Base-by-base conservation (phyloP, 2,113 vertebrate genomes). In the Aspiorhynchus laticeps region DNA sequence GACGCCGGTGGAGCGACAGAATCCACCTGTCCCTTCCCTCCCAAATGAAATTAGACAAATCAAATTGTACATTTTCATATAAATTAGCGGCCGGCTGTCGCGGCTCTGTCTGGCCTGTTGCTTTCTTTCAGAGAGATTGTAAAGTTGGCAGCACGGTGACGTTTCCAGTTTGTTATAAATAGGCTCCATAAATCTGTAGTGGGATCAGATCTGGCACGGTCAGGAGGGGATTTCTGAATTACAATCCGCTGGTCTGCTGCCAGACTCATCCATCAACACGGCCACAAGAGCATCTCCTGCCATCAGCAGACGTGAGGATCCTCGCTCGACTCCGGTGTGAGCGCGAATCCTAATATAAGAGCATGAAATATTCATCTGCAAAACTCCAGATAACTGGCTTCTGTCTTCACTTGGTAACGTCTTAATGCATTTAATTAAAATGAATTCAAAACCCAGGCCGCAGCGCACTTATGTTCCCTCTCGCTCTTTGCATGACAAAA, bases 221-320 rank as follows among this genome's bases (percentile, higher is more conserved):
- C 5, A 26, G 48, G 48, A 51, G 48, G 48, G 48, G 48, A 51
- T 51, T 77, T 85, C 88, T 88, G 91, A 93, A 95, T 95, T 91
- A 93, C 92, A 92, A 92, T 93, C 93, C 48, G 0, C 91, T 94
- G 94, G 95, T 92, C 77, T 86, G 87, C 90, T 89, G 94, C 94
- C 94, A 95, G 93, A 91, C 91, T 92, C 91, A 88, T 85, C 87
- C 91, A 61, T 77, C 88, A 87, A 77, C 28, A 53, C 41, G 15
- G 21, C 71, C 31, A 11, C 41, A 10, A 61, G 31, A 36, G 67
- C 67, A 11, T 21, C 19, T 38, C 33, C 33, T 24, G 19, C 69
- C 19, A 19, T 36, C 31, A 24, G 17, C 67, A 3, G 33, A 2
- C 9, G 9, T 2, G 33, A 87, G 1, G 38, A 86, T 89, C 51